Conservation (phyloP, 2,113 vertebrate species). For the Atherinomorus stipes region DNA sequence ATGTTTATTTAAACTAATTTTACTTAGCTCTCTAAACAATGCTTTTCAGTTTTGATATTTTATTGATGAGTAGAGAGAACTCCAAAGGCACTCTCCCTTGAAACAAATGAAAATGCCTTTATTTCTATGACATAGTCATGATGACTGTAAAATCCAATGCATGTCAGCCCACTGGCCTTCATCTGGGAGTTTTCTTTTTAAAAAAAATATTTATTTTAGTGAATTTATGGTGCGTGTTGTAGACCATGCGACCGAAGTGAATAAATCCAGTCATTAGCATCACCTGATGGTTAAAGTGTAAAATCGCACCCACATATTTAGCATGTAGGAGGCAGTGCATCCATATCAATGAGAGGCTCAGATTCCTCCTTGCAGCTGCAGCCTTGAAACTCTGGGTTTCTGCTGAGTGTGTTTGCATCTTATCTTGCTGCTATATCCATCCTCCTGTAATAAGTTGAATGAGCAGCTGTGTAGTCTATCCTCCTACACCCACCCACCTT, state of each 20-base stretch:
- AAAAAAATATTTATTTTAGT: no score
- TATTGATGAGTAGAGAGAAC: no score
- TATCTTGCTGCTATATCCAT: constrained; percentile 55
- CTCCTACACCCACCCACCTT: constrained; percentile 40
- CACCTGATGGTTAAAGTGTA: constrained; percentile 62
- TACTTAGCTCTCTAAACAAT: not conserved
- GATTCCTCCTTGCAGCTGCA: constrained; percentile 72
- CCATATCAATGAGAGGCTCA: constrained; percentile 66
- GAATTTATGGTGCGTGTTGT: not conserved
- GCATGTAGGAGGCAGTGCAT: constrained; percentile 59
- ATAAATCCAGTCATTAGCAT: constrained; percentile 19
- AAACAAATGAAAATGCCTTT: no score
- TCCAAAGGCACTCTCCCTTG: no score
- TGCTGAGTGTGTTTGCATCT: constrained; percentile 40
- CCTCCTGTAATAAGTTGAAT: constrained; percentile 58
- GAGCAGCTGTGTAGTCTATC: constrained; percentile 66
- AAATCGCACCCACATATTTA: constrained; percentile 31
- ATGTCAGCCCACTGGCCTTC: no score
- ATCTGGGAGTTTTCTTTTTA: no score
- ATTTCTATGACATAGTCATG: no score
- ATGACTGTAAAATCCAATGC: no score
- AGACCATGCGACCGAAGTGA: not conserved
- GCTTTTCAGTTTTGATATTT: no score
- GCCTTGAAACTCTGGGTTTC: constrained; percentile 75
- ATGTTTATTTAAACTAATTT: not conserved